These are phyloP conservation scores for Cydia amplana DNA, from an alignment of 1,140 invertebrate genomes.

Conservation along the genomic window DNA sequence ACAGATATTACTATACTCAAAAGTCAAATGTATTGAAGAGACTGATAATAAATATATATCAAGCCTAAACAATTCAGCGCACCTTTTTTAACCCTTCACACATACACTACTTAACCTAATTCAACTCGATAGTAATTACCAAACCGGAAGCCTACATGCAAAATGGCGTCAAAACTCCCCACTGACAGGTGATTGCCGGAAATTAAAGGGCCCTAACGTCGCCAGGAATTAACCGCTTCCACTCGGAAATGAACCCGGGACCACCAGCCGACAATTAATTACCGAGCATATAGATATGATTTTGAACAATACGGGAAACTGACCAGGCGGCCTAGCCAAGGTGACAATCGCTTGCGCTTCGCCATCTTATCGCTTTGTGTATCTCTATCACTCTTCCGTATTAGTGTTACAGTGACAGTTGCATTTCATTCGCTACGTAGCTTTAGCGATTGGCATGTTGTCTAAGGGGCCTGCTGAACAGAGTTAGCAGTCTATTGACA, in stretches of 20 bases:
- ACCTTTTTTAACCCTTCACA: slow-evolving; percentile 1
- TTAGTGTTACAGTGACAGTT: too few relatives aligned
- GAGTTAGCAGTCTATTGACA: neutral
- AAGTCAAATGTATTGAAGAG: too few relatives aligned
- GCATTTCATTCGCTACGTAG: too few relatives aligned
- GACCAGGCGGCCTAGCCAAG: too few relatives aligned
- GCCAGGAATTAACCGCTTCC: slow-evolving; percentile 31
- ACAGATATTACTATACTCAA: too few relatives aligned
- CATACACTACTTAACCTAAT: slow-evolving; percentile 19
- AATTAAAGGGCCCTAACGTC: slow-evolving; percentile 23
- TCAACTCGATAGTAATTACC: slow-evolving; percentile 29
- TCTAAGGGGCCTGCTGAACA: too few relatives aligned
- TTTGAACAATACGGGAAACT: neutral
- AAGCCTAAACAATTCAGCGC: neutral
- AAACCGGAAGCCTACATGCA: slow-evolving; percentile 22
- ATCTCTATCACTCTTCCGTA: too few relatives aligned
- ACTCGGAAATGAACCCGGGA: slow-evolving; percentile 26
- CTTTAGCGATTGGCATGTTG: too few relatives aligned
- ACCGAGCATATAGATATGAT: neutral
- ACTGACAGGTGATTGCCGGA: slow-evolving; percentile 29
- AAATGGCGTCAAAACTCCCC: slow-evolving; percentile 29
- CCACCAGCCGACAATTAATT: slow-evolving; percentile 26
- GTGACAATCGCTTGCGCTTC: too few relatives aligned
- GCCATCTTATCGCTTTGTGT: too few relatives aligned
- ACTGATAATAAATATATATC: neutral